Evolutionary conservation across 2,797 vertebrate genomes (phyloP).

Genomic region (Clarias pachynema): DNA sequence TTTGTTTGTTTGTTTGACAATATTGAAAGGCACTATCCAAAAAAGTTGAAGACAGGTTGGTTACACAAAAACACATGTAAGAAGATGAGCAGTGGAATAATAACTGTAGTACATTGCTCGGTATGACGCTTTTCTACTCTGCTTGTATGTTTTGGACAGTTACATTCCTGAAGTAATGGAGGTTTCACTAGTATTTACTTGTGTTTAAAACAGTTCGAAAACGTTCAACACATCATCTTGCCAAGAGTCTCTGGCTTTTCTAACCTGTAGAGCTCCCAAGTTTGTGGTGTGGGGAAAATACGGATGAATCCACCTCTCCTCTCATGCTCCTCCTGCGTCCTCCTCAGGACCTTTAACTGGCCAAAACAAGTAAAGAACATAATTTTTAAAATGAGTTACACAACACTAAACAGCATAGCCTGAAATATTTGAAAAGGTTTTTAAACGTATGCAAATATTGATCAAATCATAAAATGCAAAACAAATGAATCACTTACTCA

Average conservation of each 20-base stretch:
- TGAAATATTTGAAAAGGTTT: background rate
- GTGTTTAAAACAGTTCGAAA: background rate
- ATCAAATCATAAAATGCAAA: background rate
- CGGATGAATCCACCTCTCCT: slow-evolving; percentile 92
- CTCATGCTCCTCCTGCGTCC: slow-evolving; percentile 89
- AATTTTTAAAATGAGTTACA: background rate
- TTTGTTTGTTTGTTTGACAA: background rate
- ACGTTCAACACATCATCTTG: slow-evolving; percentile 21
- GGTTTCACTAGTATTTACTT: slow-evolving; percentile 21
- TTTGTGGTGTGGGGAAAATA: slow-evolving; percentile 91
- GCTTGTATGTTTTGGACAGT: slow-evolving; percentile 12
- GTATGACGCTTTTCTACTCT: background rate
- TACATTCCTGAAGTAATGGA: slow-evolving; percentile 3
- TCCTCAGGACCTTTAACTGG: slow-evolving; percentile 88
- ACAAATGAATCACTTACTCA: background rate
- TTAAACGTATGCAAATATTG: background rate
- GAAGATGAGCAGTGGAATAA: background rate
- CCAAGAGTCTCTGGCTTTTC: slow-evolving; percentile 46
- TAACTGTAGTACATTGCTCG: background rate
- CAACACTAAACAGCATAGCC: background rate
- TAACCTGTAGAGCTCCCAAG: slow-evolving; percentile 93
- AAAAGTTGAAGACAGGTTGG: slow-evolving; percentile 5
- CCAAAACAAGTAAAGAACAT: slow-evolving; percentile 8
- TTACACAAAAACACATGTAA: background rate
- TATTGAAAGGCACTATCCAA: slow-evolving; percentile 37